Evolutionary conservation across 2,797 vertebrate species (phyloP), one percentile per base, ranked within the genome.

Genomic region (Thalassophryne amazonica): DNA sequence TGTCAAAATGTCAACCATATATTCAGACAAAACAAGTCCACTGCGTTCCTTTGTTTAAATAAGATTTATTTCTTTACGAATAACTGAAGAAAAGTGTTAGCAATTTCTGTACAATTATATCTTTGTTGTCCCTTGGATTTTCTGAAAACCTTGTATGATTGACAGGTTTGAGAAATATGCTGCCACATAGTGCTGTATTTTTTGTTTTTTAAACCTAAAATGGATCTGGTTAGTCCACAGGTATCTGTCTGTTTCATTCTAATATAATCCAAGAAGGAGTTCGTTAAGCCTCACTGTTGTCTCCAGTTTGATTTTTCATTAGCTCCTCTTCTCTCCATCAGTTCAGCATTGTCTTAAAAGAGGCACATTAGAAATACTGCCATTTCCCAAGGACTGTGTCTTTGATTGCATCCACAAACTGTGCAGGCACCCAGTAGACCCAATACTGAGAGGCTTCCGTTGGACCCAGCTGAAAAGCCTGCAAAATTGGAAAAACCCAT

Each of bases 291-390:
- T 85, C 57, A 43, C 56, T 58, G 54, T 60, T 60, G 71, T 81
- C 72, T 90, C 91, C 91, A 81, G 80, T 92, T 92, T 91, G 77
- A 45, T 88, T 88, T 92, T 90, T 89, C 88, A 73, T 78, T 27
- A 75, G 76, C 70, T 79, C 73, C 65, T 84, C 73, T 39, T 81
- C 72, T 76, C 72, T 81, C 90, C 91, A 91, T 88, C 92, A 93
- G 92, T 94, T 89, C 88, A 92, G 93, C 93, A 89, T 86, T 91
- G 93, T 94, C 91, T 95, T 91, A 94, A 93, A 92, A 92, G 94
- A 94, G 94, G 94, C 95, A 96, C 94, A 91, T 96, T 98, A 99
- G 94, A 99, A 99, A 95, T 97, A 99, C 94, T 99, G 97, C 97
- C 97, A 99, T 88, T 99, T 99, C 40, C 97, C 97, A 79, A 99